phyloP scores from a whole-genome alignment of 2,888 invertebrate genomes.

The Disparrhopalites patrizii region DNA sequence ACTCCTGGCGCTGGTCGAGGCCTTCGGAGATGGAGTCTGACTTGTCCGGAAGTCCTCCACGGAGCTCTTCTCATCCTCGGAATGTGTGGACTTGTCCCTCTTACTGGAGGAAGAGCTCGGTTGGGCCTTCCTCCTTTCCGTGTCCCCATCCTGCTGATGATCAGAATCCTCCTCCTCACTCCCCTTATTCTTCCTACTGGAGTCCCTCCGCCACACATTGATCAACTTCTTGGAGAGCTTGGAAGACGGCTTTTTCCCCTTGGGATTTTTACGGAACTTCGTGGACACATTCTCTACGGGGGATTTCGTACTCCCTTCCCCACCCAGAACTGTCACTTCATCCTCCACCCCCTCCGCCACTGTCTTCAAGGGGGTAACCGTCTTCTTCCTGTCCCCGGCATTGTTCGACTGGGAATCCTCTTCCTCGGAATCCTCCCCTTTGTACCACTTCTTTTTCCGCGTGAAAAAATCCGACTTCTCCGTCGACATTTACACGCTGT shows the following conservation, averaged over 20 bases:
- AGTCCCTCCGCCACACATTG: slow-evolving; percentile 18
- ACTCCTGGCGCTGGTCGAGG: no score
- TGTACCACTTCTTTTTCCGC: neutral
- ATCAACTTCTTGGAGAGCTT: slow-evolving; percentile 9
- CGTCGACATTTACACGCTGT: no score
- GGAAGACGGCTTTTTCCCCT: neutral
- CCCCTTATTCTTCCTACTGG: neutral
- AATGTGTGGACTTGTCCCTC: neutral
- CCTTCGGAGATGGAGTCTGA: neutral
- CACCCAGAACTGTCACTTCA: neutral
- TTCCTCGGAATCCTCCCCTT: neutral
- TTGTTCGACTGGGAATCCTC: neutral
- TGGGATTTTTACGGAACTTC: slow-evolving; percentile 17
- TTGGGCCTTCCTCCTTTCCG: neutral
- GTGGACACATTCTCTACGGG: neutral
- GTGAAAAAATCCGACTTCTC: slow-evolving; percentile 4
- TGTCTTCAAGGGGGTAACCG: neutral
- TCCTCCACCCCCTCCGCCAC: neutral
- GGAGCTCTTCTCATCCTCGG: neutral
- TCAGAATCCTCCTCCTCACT: neutral
- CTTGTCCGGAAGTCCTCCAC: neutral
- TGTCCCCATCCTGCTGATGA: neutral
- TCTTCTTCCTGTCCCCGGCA: neutral
- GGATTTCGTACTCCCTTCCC: neutral
- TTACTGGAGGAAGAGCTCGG: neutral